These are phyloP conservation scores for Okamejei kenojei DNA, from an alignment of 2,797 vertebrate genomes.

Conservation along the genomic window DNA sequence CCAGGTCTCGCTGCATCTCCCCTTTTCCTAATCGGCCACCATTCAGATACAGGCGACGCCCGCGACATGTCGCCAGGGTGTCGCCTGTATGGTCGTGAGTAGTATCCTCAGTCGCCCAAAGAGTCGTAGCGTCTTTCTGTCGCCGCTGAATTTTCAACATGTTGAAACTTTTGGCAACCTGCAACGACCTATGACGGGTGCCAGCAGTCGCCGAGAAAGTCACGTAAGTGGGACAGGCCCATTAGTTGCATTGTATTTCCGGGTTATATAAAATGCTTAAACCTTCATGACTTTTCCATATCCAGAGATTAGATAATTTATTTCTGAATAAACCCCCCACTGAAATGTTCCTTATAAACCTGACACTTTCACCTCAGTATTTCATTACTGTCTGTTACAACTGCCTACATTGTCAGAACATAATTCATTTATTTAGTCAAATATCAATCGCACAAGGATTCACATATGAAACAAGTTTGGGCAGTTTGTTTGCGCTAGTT, in stretches of 20 bases:
- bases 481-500: not conserved
- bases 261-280: conserved; percentile 1
- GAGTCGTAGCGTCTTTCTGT: too few species aligned
- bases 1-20: too few species aligned
- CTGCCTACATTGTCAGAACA: not conserved
- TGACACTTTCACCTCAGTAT: not conserved
- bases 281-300: not conserved
- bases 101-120: too few species aligned
- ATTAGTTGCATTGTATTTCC: not conserved
- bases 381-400: not conserved
- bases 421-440: not conserved
- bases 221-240: too few species aligned
- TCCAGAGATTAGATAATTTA: not conserved
- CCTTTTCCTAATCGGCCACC: too few species aligned
- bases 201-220: too few species aligned
- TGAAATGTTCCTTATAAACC: not conserved
- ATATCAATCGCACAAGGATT: not conserved
- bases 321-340: not conserved
- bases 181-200: too few species aligned
- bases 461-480: not conserved
- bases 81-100: too few species aligned
- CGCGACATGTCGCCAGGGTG: too few species aligned
- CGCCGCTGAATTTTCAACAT: too few species aligned
- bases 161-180: too few species aligned
- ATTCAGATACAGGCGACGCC: too few species aligned